Evolutionary conservation across 2,113 vertebrate species (phyloP), one percentile per base, ranked within the genome.

Genomic region (Gymnocephalus cernua): DNA sequence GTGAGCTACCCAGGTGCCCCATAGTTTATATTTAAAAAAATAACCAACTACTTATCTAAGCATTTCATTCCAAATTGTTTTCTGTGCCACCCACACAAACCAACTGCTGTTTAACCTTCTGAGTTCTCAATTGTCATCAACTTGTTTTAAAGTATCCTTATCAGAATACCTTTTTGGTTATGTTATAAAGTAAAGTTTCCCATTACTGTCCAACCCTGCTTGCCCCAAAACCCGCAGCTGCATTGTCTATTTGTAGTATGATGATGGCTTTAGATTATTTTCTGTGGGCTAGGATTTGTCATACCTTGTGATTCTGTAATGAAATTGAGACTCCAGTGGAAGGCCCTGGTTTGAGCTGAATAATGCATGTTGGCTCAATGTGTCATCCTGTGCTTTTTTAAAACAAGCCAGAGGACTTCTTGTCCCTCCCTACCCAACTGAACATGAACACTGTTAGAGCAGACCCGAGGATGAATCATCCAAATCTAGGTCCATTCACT

Each of bases 401-500:
- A 89, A 79, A 80, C 35, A 79, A 64, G 77, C 63, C 63, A 41
- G 32, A 86, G 77, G n/a, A 80, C 61, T 58, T 14, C 64, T 63
- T 61, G 64, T 41, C 56, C 57, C 69, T 53, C 41, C 19, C 29
- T n/a, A 19, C 77, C 64, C 75, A 71, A 61, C 79, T 69, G 66
- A 87, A 75, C 87, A 78, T 25, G 66, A 86, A 81, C 50, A 79
- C 48, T 53, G 64, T 73, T 70, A 35, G 61, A 71, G 78, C 67
- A 67, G 67, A 87, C 68, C 67, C 23, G 67, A 61, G 71, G 73
- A 84, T 80, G 86, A 91, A 85, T 91, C 84, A 90, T 69, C 87
- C 78, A 65, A 76, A 82, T 81, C 80, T 82, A 38, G 23, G 78
- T 74, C 69, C 75, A 66, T 70, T 83, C 86, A 50, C 32, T 75